phyloP scores from a whole-genome alignment of 2,888 invertebrate genomes.

The Ferrisia virgata region DNA sequence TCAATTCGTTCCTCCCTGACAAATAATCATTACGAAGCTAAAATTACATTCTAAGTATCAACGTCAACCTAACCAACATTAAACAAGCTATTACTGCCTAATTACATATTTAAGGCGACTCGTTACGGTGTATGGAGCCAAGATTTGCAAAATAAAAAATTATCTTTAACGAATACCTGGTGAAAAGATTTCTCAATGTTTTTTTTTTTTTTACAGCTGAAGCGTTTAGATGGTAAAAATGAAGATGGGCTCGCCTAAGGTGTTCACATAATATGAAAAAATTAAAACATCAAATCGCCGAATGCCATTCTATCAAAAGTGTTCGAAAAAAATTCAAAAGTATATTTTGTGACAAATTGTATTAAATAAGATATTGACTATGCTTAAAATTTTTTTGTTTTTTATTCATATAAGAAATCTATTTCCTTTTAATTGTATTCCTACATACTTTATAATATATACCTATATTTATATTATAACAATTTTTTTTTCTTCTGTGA shows the following conservation, averaged over 20 bases:
- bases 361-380: background rate
- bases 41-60: background rate
- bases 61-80: background rate
- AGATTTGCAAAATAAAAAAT: background rate
- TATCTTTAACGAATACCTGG: background rate
- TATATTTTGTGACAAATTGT: background rate
- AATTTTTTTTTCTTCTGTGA: background rate
- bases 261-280: background rate
- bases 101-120: background rate
- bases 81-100: background rate
- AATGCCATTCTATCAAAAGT: slow-evolving; percentile 13
- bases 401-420: background rate
- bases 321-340: slow-evolving; percentile 15
- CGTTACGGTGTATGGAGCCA: background rate
- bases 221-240: slow-evolving; percentile 54
- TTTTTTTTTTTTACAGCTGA: slow-evolving; percentile 54
- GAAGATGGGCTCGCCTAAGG: slow-evolving; percentile 54
- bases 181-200: background rate
- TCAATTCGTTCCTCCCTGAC: background rate
- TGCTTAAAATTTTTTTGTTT: slow-evolving; percentile 8
- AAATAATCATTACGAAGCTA: background rate
- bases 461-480: background rate
- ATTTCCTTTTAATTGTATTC: background rate
- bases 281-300: background rate
- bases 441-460: background rate